Evolutionary conservation across 1,140 invertebrate species (phyloP).

Genomic region (Lethrus apterus): DNA sequence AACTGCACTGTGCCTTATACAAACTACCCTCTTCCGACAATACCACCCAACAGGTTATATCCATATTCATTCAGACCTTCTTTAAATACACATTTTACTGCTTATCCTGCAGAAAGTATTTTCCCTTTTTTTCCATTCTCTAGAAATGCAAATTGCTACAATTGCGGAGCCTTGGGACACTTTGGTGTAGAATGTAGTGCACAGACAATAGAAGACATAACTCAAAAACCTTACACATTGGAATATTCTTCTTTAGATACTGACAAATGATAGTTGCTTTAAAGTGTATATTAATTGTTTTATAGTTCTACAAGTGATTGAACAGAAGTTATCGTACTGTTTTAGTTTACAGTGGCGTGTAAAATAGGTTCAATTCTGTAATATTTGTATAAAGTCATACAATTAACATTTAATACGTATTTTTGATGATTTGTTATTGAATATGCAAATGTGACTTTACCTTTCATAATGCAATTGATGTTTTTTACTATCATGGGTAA

Average conservation of each 20-base stretch:
- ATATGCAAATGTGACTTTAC: not conserved
- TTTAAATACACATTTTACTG: constrained; percentile 25
- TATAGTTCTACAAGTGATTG: not conserved
- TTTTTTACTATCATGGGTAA: not conserved
- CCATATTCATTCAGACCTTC: constrained; percentile 13
- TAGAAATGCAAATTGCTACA: constrained; percentile 51
- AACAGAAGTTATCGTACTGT: too few species aligned
- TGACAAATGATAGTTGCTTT: constrained; percentile 8
- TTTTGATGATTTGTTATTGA: not conserved
- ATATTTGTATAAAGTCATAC: not conserved
- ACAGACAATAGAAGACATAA: constrained; percentile 81
- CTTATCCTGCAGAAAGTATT: constrained; percentile 23
- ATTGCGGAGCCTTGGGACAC: constrained; percentile 70
- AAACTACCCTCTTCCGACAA: constrained; percentile 40
- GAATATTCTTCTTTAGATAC: constrained; percentile 40
- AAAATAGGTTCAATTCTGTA: not conserved
- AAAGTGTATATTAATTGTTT: not conserved
- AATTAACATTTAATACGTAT: not conserved
- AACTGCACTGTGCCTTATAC: constrained; percentile 41
- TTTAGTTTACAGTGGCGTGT: not conserved
- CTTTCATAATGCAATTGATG: not conserved
- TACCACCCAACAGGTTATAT: constrained; percentile 31
- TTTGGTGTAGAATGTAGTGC: constrained; percentile 77
- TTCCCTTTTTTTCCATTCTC: constrained; percentile 43
- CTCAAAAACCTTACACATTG: constrained; percentile 55